Evolutionary conservation across 2,113 vertebrate species (phyloP), one percentile per base, ranked within the genome.

Genomic region (Symphodus melops): DNA sequence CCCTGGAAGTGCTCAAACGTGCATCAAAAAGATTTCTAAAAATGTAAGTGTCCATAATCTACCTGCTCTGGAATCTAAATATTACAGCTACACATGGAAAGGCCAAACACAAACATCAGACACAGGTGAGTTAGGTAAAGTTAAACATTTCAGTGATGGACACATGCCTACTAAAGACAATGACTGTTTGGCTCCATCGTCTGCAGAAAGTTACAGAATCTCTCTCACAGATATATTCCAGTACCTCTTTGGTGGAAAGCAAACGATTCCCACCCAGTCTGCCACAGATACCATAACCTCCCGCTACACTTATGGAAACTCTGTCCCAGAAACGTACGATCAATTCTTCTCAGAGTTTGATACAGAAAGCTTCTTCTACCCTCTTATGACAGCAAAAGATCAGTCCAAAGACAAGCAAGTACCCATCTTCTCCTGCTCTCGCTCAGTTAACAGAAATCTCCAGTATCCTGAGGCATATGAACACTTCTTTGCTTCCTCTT

Each of bases 401-500:
- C 57, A 64, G 19, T 21, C 57, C 28, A 74, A 77, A 70, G 63
- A 88, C n/a, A 44, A 85, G 23, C 17, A 41, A 3, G 72, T 92
- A 67, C 89, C 91, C 1, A 86, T 92, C 59, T 90, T 89, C 37
- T 91, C 90, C 60, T 85, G 20, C 68, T 90, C 92, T 42, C 87
- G 71, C 41, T 84, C 86, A 7, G 52, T 77, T 19, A 85, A 62
- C 13, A 75, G 68, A 20, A 91, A 86, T 9, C 58, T 94, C 5
- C 94, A 95, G 76, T 95, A 94, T 77, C 96, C 96, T 0, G 97
- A 98, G 9, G 92, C 93, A 4, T 99, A 97, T 0, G 96, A 98
- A n/a, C 91, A 95, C 67, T 96, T 99, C 72, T 97, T 97, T 69
- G 72, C 85, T n/a, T 90, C 90, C 1, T 92, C 88, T 0, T 90